Conservation (phyloP, 2,113 vertebrate species). For the Bos indicus region DNA sequence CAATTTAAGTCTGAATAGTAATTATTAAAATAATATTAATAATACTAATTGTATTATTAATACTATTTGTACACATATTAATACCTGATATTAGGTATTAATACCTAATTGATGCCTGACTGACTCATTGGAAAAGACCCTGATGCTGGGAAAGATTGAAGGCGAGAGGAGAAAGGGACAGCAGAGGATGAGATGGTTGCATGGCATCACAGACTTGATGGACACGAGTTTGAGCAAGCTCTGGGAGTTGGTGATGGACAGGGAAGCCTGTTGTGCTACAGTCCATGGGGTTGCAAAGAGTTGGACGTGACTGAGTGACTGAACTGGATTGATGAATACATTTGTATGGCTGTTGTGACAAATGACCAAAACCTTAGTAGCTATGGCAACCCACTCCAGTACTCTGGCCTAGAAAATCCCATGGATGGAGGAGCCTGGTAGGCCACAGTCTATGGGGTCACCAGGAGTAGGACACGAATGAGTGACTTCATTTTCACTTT, state of each 20-base stretch:
- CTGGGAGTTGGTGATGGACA: background rate
- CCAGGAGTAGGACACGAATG: background rate
- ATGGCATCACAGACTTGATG: background rate
- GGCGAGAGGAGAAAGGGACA: background rate
- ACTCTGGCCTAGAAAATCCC: background rate
- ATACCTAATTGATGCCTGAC: background rate
- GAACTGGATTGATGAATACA: background rate
- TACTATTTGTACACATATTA: background rate
- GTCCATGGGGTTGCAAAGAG: background rate
- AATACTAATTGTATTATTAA: background rate
- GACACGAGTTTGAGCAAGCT: background rate
- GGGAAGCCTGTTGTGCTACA: background rate
- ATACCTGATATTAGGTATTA: background rate
- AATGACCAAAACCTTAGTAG: background rate
- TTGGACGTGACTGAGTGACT: accelerated
- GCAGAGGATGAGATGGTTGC: background rate
- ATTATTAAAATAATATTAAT: no score
- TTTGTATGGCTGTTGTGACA: background rate
- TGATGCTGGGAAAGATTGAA: background rate
- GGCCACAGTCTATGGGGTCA: background rate
- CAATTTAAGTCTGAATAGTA: no score
- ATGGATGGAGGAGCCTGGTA: background rate
- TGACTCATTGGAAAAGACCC: background rate
- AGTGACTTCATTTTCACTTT: background rate
- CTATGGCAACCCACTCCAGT: background rate